These are phyloP conservation scores for Belonocnema kinseyi DNA, from an alignment of 1,140 invertebrate species.

Conservation along the genomic window DNA sequence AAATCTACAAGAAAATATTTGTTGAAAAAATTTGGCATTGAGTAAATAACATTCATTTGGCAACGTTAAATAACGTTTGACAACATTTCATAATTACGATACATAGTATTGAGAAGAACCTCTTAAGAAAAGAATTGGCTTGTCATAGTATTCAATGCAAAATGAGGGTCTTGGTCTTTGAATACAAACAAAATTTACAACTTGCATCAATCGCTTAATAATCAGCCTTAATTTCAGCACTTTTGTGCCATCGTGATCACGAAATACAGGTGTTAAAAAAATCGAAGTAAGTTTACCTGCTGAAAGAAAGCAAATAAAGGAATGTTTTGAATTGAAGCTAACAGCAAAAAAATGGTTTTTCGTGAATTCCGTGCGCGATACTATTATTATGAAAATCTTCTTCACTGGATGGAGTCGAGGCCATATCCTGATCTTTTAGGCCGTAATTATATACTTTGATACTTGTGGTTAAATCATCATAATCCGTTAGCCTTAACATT, in stretches of 20 bases:
- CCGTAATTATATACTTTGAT: constrained; percentile 76
- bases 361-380: constrained; percentile 79
- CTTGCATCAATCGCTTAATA: background rate
- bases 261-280: background rate
- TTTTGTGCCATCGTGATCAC: background rate
- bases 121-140: too few species aligned
- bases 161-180: background rate
- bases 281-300: background rate
- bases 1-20: too few species aligned
- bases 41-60: too few species aligned
- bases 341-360: constrained; percentile 78
- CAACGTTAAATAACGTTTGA: too few species aligned
- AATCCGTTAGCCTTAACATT: constrained; percentile 71
- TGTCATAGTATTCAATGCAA: too few species aligned
- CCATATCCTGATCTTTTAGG: constrained; percentile 74
- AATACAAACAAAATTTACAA: background rate
- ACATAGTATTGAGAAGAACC: too few species aligned
- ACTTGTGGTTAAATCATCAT: constrained; percentile 51
- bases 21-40: too few species aligned
- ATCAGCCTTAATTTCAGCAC: constrained; percentile 11
- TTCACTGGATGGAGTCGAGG: constrained; percentile 61
- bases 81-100: too few species aligned
- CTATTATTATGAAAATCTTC: constrained; percentile 67
- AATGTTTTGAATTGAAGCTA: constrained; percentile 51
- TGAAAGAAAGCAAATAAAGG: background rate